Base-by-base conservation (phyloP, 2,797 vertebrate genomes). In the Esox masquinongy region DNA sequence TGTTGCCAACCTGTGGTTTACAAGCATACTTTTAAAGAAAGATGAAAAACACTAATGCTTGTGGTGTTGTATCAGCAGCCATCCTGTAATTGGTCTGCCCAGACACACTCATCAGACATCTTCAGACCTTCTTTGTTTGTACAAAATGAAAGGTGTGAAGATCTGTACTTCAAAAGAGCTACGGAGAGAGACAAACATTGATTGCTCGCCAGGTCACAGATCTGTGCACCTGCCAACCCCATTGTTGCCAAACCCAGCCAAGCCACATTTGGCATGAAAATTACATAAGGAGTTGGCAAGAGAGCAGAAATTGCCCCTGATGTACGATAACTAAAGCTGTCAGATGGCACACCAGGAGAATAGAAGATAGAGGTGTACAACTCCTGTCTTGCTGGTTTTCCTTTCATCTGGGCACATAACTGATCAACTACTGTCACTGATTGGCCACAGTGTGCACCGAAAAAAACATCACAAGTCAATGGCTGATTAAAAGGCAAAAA, bases 291-390 rank as follows among this genome's bases (percentile, higher is more conserved):
- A 61, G 56, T 61, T 61, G 56, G 22, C 53, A 59, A 59, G 53
- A 59, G 53, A 59, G 8, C 56, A 24, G 85, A 26, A 61, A 61
- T 61, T 9, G 3, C 11, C 56, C 8, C 36, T 79, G 83, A 84
- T 90, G 87, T 87, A 84, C 75, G 84, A 84, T 87, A 84, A 87
- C 80, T 77, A 79, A 83, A 75, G 70, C 86, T 77, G 79, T 81
- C 83, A 77, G 86, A 83, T 86, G 85, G 86, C 83, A 89, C 47
- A 43, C 87, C 82, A 74, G 85, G 68, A 72, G 80, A 86, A 80
- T 84, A 80, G 81, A 77, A 86, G 56, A 89, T 84, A 53, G 29
- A 86, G 88, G 84, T 24, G 22, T 24, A 61, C 56, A 61, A 61
- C 56, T 61, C 9, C 22, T 24, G 56, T 61, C 56, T 24, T 61